A percentile compares a stretch with the other conserved stretches of the same genome.
These are phyloP conservation scores for Tetragnatha montana DNA, from an alignment of 2,888 invertebrate species.

Conservation along the genomic window DNA sequence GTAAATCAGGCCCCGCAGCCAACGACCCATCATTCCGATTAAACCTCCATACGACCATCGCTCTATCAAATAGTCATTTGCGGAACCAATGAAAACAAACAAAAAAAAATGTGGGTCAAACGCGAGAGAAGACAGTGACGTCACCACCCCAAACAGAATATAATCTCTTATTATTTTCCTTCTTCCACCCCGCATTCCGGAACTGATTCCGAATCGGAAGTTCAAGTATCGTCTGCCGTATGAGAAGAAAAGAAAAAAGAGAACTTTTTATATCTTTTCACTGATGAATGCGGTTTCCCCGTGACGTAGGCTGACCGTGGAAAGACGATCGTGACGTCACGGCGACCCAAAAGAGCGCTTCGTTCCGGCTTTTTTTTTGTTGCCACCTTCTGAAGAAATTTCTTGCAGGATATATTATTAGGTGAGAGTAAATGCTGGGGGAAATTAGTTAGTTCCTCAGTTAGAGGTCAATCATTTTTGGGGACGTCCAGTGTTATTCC, in stretches of 20 bases:
- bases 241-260: too few relatives aligned
- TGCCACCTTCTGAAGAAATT: too few relatives aligned
- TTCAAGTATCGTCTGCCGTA: conserved; percentile 39
- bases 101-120: conserved; percentile 40
- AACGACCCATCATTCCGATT: too few relatives aligned
- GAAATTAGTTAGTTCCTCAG: too few relatives aligned
- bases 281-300: conserved; percentile 11
- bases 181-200: conserved; percentile 13
- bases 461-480: too few relatives aligned
- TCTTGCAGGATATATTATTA: too few relatives aligned
- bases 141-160: conserved; percentile 38
- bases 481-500: too few relatives aligned
- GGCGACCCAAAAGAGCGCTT: conserved; percentile 42
- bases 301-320: conserved; percentile 34
- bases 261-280: background rate
- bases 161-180: background rate
- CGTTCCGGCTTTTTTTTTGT: conserved; percentile 17
- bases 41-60: too few relatives aligned
- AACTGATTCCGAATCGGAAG: conserved; percentile 17
- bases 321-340: conserved; percentile 54
- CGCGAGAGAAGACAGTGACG: conserved; percentile 34
- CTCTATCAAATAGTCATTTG: conserved; percentile 4
- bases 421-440: too few relatives aligned
- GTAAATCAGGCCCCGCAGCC: too few relatives aligned
- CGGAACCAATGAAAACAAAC: conserved; percentile 29